These are phyloP conservation scores for Platycercus adscitus DNA, from an alignment of 2,113 vertebrate genomes.

Conservation along the genomic window DNA sequence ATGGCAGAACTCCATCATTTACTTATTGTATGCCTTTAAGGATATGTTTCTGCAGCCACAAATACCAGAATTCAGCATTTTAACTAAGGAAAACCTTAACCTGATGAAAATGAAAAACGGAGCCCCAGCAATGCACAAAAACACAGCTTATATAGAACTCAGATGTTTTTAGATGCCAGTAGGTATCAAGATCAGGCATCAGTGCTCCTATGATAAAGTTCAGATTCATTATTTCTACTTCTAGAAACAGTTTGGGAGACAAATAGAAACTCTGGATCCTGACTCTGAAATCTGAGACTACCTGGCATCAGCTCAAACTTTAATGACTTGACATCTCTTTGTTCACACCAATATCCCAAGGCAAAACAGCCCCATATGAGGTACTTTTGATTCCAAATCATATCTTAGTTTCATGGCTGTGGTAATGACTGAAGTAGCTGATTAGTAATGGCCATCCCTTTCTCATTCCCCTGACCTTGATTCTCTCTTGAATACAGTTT, in stretches of 20 bases:
- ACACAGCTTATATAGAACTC: background rate
- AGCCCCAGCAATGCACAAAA: background rate
- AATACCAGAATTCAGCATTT: background rate
- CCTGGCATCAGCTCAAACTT: conserved; percentile 12
- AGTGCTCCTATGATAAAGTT: background rate
- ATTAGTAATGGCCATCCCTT: conserved; percentile 11
- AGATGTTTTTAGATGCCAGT: background rate
- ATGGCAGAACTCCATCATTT: background rate
- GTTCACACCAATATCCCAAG: conserved; percentile 24
- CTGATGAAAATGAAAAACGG: background rate
- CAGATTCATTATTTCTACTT: background rate
- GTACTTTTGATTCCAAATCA: background rate
- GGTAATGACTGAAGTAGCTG: background rate
- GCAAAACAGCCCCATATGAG: conserved; percentile 12
- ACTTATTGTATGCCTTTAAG: background rate
- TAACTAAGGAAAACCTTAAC: background rate
- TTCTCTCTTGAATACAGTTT: background rate
- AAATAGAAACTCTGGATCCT: conserved; percentile 15
- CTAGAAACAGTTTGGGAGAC: conserved; percentile 3
- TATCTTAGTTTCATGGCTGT: background rate
- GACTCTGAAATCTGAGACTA: conserved; percentile 15
- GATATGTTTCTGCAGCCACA: background rate
- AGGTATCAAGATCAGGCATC: background rate
- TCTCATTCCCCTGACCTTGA: background rate
- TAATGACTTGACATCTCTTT: conserved; percentile 41